Conservation (phyloP, 2,888 invertebrate species). For the Synanthedon tipuliformis region DNA sequence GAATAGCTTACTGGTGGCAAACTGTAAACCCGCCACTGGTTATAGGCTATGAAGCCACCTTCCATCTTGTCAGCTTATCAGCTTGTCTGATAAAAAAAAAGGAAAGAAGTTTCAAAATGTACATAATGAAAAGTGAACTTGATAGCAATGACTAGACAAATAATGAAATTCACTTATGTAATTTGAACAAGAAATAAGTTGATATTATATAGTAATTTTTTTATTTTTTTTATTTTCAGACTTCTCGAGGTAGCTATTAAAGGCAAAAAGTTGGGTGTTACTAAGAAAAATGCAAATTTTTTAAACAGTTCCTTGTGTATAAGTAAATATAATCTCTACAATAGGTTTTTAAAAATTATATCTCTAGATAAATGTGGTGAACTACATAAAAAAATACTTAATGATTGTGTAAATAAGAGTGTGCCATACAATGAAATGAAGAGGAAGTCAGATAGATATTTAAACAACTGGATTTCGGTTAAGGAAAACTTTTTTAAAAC, state of each 20-base stretch:
- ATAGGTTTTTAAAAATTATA: constrained; percentile 51
- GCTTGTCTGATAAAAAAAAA: too few relatives aligned
- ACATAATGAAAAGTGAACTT: too few relatives aligned
- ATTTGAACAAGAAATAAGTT: too few relatives aligned
- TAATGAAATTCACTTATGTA: too few relatives aligned
- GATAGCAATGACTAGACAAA: too few relatives aligned
- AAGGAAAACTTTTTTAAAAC: constrained; percentile 59
- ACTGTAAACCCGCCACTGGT: too few relatives aligned
- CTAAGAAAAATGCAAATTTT: constrained; percentile 71
- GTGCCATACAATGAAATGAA: constrained; percentile 53
- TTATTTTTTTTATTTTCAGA: constrained; percentile 2
- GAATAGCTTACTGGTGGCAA: too few relatives aligned
- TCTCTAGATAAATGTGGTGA: constrained; percentile 20
- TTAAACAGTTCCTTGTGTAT: constrained; percentile 57
- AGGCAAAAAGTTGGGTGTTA: constrained; percentile 83
- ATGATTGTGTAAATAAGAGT: constrained; percentile 12
- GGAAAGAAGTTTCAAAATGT: too few relatives aligned
- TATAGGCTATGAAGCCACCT: too few relatives aligned
- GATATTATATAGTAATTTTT: too few relatives aligned
- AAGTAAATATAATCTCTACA: constrained; percentile 67
- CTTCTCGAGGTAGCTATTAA: constrained; percentile 74
- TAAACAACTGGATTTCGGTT: constrained; percentile 45
- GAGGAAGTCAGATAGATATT: constrained; percentile 28
- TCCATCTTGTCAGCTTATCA: too few relatives aligned
- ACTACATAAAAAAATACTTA: constrained; percentile 19